phyloP scores from a whole-genome alignment of 2,113 vertebrate species.

The Ptilorrhoa leucosticta region DNA sequence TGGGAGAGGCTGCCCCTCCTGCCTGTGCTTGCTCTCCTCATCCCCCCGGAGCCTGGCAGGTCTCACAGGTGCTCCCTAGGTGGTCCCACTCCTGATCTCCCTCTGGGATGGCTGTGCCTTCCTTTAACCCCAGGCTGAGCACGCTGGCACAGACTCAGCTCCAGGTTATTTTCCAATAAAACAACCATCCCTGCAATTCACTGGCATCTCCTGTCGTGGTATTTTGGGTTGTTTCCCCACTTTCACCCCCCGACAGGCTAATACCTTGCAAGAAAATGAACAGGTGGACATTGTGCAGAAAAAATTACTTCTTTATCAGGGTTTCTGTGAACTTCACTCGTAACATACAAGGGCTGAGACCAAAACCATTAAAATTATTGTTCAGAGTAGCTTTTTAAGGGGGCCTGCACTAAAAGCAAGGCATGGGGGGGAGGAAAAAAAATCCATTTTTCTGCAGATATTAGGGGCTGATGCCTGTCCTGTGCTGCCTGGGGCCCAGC shows the following conservation, averaged over 20 bases:
- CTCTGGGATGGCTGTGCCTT: background rate
- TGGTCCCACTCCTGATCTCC: background rate
- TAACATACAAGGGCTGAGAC: background rate
- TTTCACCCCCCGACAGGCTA: background rate
- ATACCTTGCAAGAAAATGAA: background rate
- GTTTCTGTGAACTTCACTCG: background rate
- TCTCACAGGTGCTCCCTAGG: background rate
- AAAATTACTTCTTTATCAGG: background rate
- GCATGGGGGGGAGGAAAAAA: accelerated
- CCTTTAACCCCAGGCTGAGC: background rate
- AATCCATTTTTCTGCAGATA: background rate
- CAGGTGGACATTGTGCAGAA: background rate
- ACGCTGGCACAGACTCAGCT: background rate
- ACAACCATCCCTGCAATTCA: background rate
- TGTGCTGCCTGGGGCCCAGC: background rate
- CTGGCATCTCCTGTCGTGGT: accelerated
- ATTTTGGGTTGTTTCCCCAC: background rate
- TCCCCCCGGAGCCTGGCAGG: background rate
- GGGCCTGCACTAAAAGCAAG: background rate
- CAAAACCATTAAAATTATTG: background rate
- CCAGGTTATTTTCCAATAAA: background rate
- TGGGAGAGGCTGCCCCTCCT: background rate
- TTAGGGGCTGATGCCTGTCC: background rate
- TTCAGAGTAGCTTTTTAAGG: background rate
- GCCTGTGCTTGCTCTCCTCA: background rate